Conservation (phyloP, 2,797 vertebrate species). For the Esox lucius region DNA sequence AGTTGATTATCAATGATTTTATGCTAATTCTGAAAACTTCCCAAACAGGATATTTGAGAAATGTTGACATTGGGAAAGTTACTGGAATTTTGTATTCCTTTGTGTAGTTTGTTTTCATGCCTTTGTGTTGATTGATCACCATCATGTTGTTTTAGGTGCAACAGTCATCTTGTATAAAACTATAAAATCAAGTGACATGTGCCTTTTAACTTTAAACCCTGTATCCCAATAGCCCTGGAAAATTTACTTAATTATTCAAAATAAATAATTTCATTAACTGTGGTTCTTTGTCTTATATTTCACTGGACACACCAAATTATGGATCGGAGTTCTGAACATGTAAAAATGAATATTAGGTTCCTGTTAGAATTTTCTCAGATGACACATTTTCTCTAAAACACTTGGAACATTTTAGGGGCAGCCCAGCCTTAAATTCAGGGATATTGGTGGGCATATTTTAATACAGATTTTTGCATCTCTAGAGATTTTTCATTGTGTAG, state of each 20-base stretch:
- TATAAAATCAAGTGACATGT: slow-evolving; percentile 58
- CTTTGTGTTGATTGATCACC: slow-evolving; percentile 32
- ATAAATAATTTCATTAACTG: slow-evolving; percentile 2
- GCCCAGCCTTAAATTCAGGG: too few relatives aligned
- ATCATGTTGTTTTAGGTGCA: slow-evolving; percentile 38
- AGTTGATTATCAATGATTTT: too few relatives aligned
- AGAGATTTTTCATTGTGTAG: background rate
- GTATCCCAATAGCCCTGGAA: background rate
- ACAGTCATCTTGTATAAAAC: slow-evolving; percentile 32
- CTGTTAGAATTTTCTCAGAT: too few relatives aligned
- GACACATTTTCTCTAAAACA: too few relatives aligned
- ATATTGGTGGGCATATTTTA: too few relatives aligned
- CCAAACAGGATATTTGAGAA: slow-evolving; percentile 1
- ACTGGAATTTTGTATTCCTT: background rate
- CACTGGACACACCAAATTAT: too few relatives aligned
- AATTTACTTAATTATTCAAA: too few relatives aligned
- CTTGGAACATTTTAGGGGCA: too few relatives aligned
- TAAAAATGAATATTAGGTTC: too few relatives aligned
- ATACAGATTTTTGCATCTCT: background rate
- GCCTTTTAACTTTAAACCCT: slow-evolving; percentile 53
- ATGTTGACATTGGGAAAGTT: background rate
- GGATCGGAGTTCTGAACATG: too few relatives aligned
- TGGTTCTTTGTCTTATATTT: background rate
- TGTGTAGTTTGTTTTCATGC: slow-evolving; percentile 40
- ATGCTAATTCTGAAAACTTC: too few relatives aligned